Evolutionary conservation across 1,140 invertebrate genomes (phyloP), one percentile per base, ranked within the genome.

Genomic region (Palaemon carinicauda): DNA sequence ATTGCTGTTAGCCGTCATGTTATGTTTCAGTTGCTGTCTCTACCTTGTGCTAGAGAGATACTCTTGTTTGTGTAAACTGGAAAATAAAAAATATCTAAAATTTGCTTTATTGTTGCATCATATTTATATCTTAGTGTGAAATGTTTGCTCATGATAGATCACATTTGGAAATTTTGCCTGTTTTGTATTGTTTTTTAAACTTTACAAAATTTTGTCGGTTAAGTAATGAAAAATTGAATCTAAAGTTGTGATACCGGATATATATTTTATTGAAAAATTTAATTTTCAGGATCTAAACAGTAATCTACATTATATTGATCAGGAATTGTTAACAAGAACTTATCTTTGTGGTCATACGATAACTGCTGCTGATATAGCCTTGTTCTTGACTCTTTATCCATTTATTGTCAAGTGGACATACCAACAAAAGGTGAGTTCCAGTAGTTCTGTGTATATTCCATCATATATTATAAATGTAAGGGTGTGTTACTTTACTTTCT

Each of bases 361-460:
- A 0, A 86, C 77, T 31, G 24, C 80, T 69, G 84, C 77, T n/a
- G 84, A 86, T 56, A 29, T 86, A 10, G 75, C 71, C 1, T 12
- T 86, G 24, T 86, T 86, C 75, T 60, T 86, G 4, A 50, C 56
- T 12, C 78, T 86, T 7, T 78, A 86, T 54, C 84, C 84, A 12
- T 86, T 86, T 52, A 33, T 86, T 29, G 7, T 24, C 3, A 71
- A 27, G 5, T 86, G 84, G 84, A 53, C 60, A 1, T 86, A 73
- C 27, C 50, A 79, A 50, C 84, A 86, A 24, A 86, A 86, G 77
- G 84, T 86, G 54, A 52, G 21, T 27, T 29, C 21, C 54, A 14
- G 56, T 19, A n/a, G n/a, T 78, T 19, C 24, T 51, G 51, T 51
- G 21, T 52, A 10, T 73, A 41, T 78, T 54, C 41, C 12, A 0